These are phyloP conservation scores for Jaculus jaculus DNA, from an alignment of 2,113 vertebrate genomes.

Conservation along the genomic window DNA sequence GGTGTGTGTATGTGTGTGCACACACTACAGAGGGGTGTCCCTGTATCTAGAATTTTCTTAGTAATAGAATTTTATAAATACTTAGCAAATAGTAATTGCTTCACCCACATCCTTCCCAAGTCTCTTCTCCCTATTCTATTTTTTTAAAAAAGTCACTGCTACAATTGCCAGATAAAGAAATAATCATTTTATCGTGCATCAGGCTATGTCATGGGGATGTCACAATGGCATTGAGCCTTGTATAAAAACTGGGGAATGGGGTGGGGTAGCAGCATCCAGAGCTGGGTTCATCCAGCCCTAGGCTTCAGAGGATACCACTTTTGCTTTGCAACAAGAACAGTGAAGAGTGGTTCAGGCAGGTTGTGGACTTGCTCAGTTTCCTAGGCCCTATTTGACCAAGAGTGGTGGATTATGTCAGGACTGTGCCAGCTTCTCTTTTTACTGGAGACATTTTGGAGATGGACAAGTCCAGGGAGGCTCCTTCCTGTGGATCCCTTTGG, in stretches of 20 bases:
- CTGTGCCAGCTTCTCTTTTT: background rate
- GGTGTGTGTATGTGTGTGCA: background rate
- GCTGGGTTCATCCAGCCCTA: conserved; percentile 3
- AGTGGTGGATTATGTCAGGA: background rate
- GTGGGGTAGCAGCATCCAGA: conserved; percentile 70
- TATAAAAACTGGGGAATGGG: conserved; percentile 47
- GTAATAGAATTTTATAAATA: background rate
- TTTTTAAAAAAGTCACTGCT: conserved; percentile 41
- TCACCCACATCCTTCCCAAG: conserved; percentile 5
- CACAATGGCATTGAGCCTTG: conserved; percentile 60
- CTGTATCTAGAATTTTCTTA: background rate
- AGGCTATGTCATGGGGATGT: conserved; percentile 60
- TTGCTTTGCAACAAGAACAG: background rate
- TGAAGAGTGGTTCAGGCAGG: conserved; percentile 35
- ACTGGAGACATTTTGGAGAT: background rate
- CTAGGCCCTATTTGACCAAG: background rate
- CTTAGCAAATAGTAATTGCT: background rate
- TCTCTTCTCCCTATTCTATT: background rate
- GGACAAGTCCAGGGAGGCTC: background rate
- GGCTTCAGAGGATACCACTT: conserved; percentile 13
- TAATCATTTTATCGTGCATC: conserved; percentile 67
- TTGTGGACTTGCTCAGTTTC: background rate
- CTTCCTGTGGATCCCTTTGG: conserved; percentile 32
- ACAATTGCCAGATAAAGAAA: conserved; percentile 69
- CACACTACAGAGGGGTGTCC: background rate